Evolutionary conservation across 1,140 invertebrate genomes (phyloP), one percentile per base, ranked within the genome.

Genomic region (Eciton burchellii): DNA sequence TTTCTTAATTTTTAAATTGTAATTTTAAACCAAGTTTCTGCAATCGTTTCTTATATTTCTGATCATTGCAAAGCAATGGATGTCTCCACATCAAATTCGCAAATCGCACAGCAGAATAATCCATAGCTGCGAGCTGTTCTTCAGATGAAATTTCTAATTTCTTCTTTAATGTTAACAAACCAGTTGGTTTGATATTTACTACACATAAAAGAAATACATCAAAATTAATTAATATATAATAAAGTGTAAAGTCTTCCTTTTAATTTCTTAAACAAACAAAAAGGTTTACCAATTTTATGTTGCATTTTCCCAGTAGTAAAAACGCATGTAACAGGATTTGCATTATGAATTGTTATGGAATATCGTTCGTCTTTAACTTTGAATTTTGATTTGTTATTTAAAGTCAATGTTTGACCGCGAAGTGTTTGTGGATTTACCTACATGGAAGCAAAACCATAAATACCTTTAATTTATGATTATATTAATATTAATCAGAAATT

Each of bases 311-410:
- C 77, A 1, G 81, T 88, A 16, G 71, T 84, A 21, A 92, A 83
- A 19, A 92, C 85, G 56, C 90, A 92, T 11, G 91, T 90, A 3
- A 91, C 3, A 77, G 62, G 79, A 0, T 8, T 85, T 16, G 24
- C 24, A 4, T 82, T 52, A 41, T 76, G 82, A 9, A 79, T 82
- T 12, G 83, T 63, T n/a, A 87, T 85, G 29, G 65, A 90, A 54
- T 92, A 92, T 52, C 74, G 74, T 56, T 90, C 88, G 2, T 88
- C 71, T 8, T 83, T 88, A 71, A 92, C 54, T 83, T 87, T 92
- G 24, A 92, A 68, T 77, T 91, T 92, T 24, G 90, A 89, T 66
- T 90, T 92, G 5, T 90, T 83, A 12, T 89, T 88, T 41, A 92
- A 84, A 19, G 65, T 16, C 43, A 92, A 71, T 1, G 24, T 82